Conservation (phyloP, 2,888 invertebrate genomes). For the Drosophila tanythrix region DNA sequence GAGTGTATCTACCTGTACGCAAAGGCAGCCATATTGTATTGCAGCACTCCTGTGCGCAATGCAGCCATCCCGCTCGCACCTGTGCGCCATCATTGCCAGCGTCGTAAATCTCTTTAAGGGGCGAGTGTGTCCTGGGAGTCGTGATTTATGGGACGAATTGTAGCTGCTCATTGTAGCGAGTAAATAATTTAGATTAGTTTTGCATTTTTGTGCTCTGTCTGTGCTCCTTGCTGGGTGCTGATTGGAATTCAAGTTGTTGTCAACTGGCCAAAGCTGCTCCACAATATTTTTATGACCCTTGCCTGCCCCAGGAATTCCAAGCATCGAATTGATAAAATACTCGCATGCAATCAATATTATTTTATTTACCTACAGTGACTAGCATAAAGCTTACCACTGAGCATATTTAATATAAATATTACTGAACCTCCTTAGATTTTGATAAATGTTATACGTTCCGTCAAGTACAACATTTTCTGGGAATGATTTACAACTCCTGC, state of each 20-base stretch:
- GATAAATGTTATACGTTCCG: background rate
- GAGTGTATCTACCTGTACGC: slow-evolving; percentile 73
- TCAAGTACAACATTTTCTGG: background rate
- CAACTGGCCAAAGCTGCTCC: slow-evolving; percentile 13
- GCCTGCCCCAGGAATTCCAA: background rate
- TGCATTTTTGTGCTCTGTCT: slow-evolving; percentile 55
- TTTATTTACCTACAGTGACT: background rate
- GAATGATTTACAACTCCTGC: slow-evolving; percentile 68
- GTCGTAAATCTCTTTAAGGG: slow-evolving; percentile 79
- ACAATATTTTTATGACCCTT: slow-evolving; percentile 43
- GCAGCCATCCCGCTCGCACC: slow-evolving; percentile 65
- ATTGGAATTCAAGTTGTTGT: slow-evolving; percentile 62
- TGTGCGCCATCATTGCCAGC: slow-evolving; percentile 45
- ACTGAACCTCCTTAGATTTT: background rate
- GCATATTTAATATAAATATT: background rate
- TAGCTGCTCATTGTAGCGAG: slow-evolving; percentile 77
- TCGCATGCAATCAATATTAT: background rate
- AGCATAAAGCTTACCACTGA: too few relatives aligned
- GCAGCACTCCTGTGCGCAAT: slow-evolving; percentile 74
- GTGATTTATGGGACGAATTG: slow-evolving; percentile 79
- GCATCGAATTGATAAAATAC: slow-evolving; percentile 1
- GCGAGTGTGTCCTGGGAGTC: slow-evolving; percentile 80
- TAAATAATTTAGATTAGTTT: slow-evolving; percentile 79
- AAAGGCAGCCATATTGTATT: slow-evolving; percentile 83
- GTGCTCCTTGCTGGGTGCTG: slow-evolving; percentile 37